These are phyloP conservation scores for Corticium candelabrum DNA, from an alignment of 37 sponge, comb jelly and placozoan species.

Conservation along the genomic window DNA sequence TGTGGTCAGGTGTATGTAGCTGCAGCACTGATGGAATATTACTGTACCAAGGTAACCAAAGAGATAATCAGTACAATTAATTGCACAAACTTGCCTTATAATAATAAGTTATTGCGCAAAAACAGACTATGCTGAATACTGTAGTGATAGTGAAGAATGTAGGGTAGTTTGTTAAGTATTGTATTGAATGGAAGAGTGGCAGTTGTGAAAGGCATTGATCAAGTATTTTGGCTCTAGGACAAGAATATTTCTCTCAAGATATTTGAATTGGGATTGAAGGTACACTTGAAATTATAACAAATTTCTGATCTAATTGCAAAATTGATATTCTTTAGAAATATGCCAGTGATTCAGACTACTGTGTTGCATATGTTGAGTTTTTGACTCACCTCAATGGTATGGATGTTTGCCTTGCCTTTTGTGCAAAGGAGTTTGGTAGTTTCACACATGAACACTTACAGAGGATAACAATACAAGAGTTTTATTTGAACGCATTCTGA, in stretches of 20 bases:
- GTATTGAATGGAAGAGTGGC: not conserved
- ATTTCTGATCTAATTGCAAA: not conserved
- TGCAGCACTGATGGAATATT: constrained; percentile 95
- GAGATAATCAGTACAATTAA: constrained; percentile 6
- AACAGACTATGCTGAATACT: not conserved
- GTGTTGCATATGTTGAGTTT: constrained; percentile 70
- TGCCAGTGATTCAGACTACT: constrained; percentile 57
- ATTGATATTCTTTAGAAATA: constrained; percentile 51
- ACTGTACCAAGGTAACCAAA: constrained; percentile 71
- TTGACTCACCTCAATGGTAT: constrained; percentile 81
- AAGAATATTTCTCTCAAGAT: constrained; percentile 78
- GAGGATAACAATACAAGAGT: constrained; percentile 96
- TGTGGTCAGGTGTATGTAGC: constrained; percentile 82
- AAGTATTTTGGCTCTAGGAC: constrained; percentile 30
- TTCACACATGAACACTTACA: constrained; percentile 1
- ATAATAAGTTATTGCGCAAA: not conserved
- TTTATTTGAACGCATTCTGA: constrained; percentile 72
- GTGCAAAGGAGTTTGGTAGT: not conserved
- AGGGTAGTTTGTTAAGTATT: not conserved
- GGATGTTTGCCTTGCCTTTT: not conserved
- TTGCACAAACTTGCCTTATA: not conserved
- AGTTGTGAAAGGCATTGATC: not conserved
- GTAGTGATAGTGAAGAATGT: not conserved
- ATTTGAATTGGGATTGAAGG: constrained; percentile 93
- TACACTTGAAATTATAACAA: constrained; percentile 10